Base-by-base conservation (phyloP, 1,140 invertebrate species). In the Apis laboriosa region DNA sequence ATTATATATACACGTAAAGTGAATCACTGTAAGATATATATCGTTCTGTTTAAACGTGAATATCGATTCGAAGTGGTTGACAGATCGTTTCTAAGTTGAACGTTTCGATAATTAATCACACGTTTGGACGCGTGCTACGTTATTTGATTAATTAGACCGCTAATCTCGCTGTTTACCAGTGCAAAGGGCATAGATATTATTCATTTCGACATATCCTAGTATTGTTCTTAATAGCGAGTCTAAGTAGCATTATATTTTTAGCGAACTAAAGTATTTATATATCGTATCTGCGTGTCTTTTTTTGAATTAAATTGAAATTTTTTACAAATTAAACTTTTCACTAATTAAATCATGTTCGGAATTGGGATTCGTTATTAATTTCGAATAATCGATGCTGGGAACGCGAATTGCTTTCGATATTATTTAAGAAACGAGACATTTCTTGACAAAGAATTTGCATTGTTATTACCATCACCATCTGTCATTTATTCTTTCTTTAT, bases 31-130 rank as follows among this genome's bases (percentile, higher is more conserved):
- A 12, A 12, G 61, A 63, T 72, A 55, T 7, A 21, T 8, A 9
- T 15, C 19, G 55, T 49, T 74, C 28, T 19, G 28, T 80, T 63
- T 80, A 60, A 67, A 79, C 15, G 73, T 28, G 73, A 68, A 67
- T 87, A 88, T 87, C 78, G 83, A 84, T 55, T 55, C 82, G 19
- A 12, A 13, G 49, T 49, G 60, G 74, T 24, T 80, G 86, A 81
- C 77, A 55, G 66, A 80, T 87, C 77, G 78, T 84, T 88, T 81
- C 82, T 81, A 87, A 88, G 73, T 70, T 88, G 77, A 77, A 87
- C 82, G 72, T 75, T 85, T 61, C 71, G 71, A 64, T 76, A 80
- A 86, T 82, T 82, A 82, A 82, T 82, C 55, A 61, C 21, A 2
- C 78, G 61, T 75, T 80, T 49, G 71, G 78, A 80, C 53, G 53